These are phyloP conservation scores for Puma concolor DNA, from an alignment of 2,113 vertebrate genomes.

Conservation along the genomic window DNA sequence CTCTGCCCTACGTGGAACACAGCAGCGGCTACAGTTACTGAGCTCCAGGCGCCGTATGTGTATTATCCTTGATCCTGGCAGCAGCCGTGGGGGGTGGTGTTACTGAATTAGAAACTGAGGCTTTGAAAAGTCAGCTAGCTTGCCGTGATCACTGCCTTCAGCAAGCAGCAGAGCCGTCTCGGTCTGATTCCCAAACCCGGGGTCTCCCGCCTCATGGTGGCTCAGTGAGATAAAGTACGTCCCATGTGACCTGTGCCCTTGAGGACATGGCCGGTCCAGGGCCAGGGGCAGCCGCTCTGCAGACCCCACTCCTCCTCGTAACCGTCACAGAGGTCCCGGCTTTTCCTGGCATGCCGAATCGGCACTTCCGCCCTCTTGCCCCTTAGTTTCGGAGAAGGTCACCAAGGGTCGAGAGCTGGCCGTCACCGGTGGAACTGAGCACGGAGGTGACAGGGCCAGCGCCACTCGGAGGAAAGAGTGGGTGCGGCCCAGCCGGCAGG, in stretches of 20 bases:
- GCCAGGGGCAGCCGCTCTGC: background rate
- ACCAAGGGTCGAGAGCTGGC: background rate
- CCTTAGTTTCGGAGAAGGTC: background rate
- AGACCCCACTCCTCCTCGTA: background rate
- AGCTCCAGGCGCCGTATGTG: rapidly evolving
- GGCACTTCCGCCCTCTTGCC: background rate
- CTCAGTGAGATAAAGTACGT: rapidly evolving
- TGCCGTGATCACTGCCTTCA: background rate
- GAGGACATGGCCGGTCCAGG: rapidly evolving
- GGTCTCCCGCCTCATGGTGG: rapidly evolving
- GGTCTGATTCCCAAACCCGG: background rate
- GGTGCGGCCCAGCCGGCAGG: background rate
- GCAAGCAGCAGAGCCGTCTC: background rate
- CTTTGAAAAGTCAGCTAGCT: background rate
- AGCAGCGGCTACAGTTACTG: rapidly evolving
- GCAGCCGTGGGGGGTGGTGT: no score
- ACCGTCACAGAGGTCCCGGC: rapidly evolving
- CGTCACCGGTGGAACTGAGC: background rate
- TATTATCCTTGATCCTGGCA: background rate
- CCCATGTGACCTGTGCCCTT: rapidly evolving
- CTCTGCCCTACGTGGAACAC: rapidly evolving
- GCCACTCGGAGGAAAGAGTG: background rate
- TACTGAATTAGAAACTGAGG: background rate
- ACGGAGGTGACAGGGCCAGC: rapidly evolving
- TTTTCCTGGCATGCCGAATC: rapidly evolving